phyloP scores from a whole-genome alignment of 2,113 vertebrate species.

The Peromyscus maniculatus region DNA sequence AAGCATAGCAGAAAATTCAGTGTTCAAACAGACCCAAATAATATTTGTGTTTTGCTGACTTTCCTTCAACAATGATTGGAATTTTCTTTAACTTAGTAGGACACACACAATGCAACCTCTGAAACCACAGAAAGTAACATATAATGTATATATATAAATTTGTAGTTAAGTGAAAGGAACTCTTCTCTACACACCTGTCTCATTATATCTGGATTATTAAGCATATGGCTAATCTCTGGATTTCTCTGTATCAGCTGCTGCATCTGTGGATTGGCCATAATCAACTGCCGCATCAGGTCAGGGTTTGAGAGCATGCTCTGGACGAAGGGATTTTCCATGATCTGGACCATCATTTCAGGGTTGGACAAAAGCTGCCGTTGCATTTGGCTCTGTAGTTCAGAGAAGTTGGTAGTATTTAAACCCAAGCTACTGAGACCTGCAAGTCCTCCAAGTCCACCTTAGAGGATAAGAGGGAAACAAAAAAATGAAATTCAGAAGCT shows the following conservation, averaged over 20 bases:
- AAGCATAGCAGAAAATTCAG: conserved; percentile 36
- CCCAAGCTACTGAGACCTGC: conserved; percentile 90
- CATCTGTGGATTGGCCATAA: conserved; percentile 93
- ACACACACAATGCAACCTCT: neutral
- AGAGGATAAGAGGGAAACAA: conserved; percentile 8
- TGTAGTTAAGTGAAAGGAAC: conserved; percentile 42
- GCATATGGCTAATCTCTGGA: conserved; percentile 92
- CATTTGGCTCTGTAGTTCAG: conserved; percentile 92
- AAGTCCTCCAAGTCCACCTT: conserved; percentile 91
- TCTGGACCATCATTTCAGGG: conserved; percentile 93
- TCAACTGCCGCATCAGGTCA: conserved; percentile 92
- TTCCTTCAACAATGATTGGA: conserved; percentile 36
- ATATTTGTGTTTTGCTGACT: neutral
- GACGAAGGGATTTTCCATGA: conserved; percentile 93
- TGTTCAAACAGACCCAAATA: conserved; percentile 34
- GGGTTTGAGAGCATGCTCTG: conserved; percentile 93
- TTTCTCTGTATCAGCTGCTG: conserved; percentile 92
- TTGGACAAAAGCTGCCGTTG: conserved; percentile 92
- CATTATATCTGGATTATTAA: conserved; percentile 93
- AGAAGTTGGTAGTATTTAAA: conserved; percentile 90
- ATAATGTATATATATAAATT: neutral
- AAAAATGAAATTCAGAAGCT: conserved; percentile 47
- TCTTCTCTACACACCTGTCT: conserved; percentile 89
- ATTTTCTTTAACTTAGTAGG: neutral
- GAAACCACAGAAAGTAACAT: neutral